Base-by-base conservation (phyloP, 2,888 invertebrate genomes). In the Tenthredo scrophulariae region DNA sequence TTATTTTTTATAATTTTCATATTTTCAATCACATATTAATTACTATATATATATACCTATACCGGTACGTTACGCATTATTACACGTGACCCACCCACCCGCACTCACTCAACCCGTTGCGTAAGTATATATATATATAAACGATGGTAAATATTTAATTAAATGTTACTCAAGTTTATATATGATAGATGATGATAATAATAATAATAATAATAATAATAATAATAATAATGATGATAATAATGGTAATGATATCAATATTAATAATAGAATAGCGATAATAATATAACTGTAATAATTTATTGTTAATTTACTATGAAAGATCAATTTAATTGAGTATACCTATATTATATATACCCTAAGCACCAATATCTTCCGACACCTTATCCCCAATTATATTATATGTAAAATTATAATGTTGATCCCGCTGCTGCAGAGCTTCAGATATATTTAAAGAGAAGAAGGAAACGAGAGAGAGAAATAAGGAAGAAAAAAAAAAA, bases 401-500 rank as follows among this genome's bases (percentile, higher is more conserved):
- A 54, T 50, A 54, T 54, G 54, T 54, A n/a, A 54, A n/a, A 54
- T n/a, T 5, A 54, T n/a, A 54, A 54, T 54, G 54, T 54, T 54
- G 54, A 54, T 54, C 54, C 18, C 54, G 54, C 54, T 54, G 54
- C 54, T n/a, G 54, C 54, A 54, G 54, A 54, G n/a, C 54, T 54
- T 54, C 54, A 54, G n/a, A 54, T 54, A 54, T 54, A 54, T 54
- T n/a, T 54, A n/a, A 54, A 54, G 6, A n/a, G n/a, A 54, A 54
- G 15, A 46, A 3, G 46, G 9, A 58, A 58, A 1, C 9, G 22
- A 26, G 13, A 26, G 62, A 26, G 22, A 22, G 62, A 46, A 46
- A 46, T 46, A 46, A 46, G 67, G 1, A 13, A 67, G 15, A 29
- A 65, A 62, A 26, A 62, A n/a, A 90, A 89, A 62, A 62, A 22